Conservation (phyloP, 2,113 vertebrate species). For the Tachycineta bicolor region DNA sequence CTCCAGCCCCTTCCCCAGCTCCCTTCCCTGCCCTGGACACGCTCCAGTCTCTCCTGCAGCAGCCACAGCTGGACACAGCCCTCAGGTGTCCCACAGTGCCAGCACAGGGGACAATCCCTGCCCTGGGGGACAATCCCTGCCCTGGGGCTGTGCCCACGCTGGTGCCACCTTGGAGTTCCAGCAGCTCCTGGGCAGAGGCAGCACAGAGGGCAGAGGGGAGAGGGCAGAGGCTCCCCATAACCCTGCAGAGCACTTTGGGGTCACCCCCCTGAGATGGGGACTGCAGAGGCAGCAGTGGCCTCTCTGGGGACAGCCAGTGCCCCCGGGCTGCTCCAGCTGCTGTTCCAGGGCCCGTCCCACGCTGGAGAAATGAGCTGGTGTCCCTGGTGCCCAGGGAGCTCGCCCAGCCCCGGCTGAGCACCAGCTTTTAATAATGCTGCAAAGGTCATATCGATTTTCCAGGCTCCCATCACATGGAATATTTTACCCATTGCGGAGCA, state of each 20-base stretch:
- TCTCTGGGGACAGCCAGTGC: no score
- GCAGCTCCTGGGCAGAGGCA: not conserved
- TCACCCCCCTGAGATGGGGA: not conserved
- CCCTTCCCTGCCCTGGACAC: no score
- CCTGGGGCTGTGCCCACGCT: no score
- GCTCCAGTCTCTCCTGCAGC: no score
- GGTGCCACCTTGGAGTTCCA: not conserved
- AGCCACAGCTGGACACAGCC: no score
- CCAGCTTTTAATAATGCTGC: not conserved
- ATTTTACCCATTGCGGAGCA: not conserved
- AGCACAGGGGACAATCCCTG: not conserved
- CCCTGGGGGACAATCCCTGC: not conserved
- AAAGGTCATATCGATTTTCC: not conserved
- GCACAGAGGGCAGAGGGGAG: not conserved
- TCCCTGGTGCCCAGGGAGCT: not conserved
- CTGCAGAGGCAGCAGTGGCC: not conserved
- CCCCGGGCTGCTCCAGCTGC: rapidly evolving
- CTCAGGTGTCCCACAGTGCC: no score
- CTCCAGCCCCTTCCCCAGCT: no score
- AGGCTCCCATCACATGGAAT: not conserved
- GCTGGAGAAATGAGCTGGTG: not conserved
- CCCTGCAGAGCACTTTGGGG: not conserved
- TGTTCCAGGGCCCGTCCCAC: not conserved
- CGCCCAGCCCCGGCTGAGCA: not conserved
- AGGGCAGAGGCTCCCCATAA: not conserved